Evolutionary conservation across 2,888 invertebrate genomes (phyloP).

Genomic region (Octonoba sinensis): DNA sequence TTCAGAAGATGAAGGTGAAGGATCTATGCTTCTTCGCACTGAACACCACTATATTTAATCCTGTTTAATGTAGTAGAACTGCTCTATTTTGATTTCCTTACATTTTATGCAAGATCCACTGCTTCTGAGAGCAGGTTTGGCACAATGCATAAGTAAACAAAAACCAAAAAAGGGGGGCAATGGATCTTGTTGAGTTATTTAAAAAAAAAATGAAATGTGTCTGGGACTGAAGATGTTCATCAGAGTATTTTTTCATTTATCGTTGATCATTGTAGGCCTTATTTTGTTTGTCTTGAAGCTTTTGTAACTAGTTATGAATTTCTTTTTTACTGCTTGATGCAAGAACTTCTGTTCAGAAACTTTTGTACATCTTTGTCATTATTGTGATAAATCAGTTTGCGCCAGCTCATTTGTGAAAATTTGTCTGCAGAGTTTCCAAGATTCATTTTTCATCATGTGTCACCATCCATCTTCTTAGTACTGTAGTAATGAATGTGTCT

Average conservation of each 20-base stretch:
- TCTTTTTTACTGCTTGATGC: conserved; percentile 34
- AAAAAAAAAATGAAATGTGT: neutral
- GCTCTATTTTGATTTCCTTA: neutral
- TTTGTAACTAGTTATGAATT: conserved; percentile 24
- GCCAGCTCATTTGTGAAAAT: conserved; percentile 16
- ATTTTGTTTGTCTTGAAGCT: conserved; percentile 29
- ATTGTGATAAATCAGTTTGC: conserved; percentile 55
- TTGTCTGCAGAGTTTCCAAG: conserved; percentile 44
- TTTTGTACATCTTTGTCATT: conserved; percentile 48
- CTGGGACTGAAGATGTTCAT: neutral
- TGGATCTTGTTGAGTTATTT: no score
- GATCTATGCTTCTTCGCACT: conserved; percentile 22
- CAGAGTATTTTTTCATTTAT: no score
- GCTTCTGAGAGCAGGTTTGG: neutral
- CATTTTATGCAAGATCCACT: neutral
- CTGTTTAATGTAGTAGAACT: neutral
- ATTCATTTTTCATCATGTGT: conserved; percentile 31
- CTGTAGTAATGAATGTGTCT: conserved; percentile 15
- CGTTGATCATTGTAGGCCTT: conserved; percentile 27
- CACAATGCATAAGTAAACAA: no score
- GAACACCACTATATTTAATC: conserved; percentile 58
- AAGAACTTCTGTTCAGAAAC: conserved; percentile 32
- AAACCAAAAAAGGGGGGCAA: no score
- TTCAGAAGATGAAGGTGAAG: conserved; percentile 66
- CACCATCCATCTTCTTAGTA: neutral